Conservation (phyloP, 2,888 invertebrate species). For the Himalopsyche kuldschensis region DNA sequence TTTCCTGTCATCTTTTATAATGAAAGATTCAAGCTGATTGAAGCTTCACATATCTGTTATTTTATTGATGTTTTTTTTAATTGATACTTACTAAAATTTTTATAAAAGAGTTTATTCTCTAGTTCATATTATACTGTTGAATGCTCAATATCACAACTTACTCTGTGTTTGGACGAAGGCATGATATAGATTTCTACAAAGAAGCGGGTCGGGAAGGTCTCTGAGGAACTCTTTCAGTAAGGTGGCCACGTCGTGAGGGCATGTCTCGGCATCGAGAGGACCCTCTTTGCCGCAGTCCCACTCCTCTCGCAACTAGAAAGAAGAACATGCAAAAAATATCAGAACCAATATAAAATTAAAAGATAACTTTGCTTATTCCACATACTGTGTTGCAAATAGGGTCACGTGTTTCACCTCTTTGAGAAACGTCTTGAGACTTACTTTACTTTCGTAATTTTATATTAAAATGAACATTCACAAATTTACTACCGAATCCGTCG, state of each 20-base stretch:
- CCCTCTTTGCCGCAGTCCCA: conserved; percentile 81
- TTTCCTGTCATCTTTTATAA: not conserved
- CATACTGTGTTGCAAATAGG: no score
- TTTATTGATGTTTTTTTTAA: not conserved
- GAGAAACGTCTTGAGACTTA: no score
- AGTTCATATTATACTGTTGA: not conserved
- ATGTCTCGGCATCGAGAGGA: conserved; percentile 75
- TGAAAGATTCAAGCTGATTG: not conserved
- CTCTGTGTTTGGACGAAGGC: conserved; percentile 91
- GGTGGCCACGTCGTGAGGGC: conserved; percentile 92
- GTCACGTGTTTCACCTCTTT: no score
- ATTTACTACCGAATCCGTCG: no score
- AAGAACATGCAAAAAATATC: no score
- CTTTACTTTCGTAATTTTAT: no score
- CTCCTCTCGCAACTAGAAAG: conserved; percentile 79
- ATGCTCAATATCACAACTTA: conserved; percentile 54
- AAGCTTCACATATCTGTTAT: not conserved
- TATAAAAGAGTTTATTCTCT: no score
- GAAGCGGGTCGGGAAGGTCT: conserved; percentile 88
- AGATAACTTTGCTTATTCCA: no score
- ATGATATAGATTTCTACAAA: conserved; percentile 85
- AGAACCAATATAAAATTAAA: no score
- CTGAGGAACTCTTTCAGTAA: conserved; percentile 91
- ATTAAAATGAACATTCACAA: no score
- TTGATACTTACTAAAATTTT: no score